Evolutionary conservation across 2,888 invertebrate genomes (phyloP).

Genomic region (Cantharis nigra): DNA sequence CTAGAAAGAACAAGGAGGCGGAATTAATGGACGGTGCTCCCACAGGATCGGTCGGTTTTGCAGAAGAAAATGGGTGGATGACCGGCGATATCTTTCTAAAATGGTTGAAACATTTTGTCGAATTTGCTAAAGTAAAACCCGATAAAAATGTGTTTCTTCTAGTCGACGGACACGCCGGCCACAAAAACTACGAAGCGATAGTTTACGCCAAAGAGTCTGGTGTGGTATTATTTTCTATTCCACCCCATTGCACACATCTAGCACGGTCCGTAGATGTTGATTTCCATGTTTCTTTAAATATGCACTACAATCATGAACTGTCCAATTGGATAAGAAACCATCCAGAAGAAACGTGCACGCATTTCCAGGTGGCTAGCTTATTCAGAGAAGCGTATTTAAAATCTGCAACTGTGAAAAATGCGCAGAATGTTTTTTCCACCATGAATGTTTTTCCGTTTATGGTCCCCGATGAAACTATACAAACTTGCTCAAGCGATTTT

Average conservation of each 20-base stretch:
- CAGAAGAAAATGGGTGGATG: slow-evolving; percentile 44
- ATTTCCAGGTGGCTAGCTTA: not conserved
- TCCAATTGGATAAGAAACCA: not conserved
- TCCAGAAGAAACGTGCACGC: not conserved
- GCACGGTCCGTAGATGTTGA: not conserved
- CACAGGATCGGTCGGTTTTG: slow-evolving; percentile 42
- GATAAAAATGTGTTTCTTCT: not conserved
- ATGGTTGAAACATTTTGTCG: not conserved
- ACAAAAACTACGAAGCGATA: slow-evolving; percentile 3
- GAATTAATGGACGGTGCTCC: slow-evolving; percentile 47
- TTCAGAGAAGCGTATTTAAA: not conserved
- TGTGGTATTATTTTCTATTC: slow-evolving; percentile 31
- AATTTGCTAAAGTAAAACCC: not conserved
- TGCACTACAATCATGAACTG: not conserved
- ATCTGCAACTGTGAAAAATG: not conserved
- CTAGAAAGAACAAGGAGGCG: slow-evolving; percentile 1
- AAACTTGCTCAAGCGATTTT: not conserved
- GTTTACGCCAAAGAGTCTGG: not conserved
- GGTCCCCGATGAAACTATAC: not conserved
- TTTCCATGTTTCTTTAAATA: not conserved
- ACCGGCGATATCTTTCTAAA: slow-evolving; percentile 32
- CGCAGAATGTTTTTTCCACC: not conserved
- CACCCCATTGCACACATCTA: slow-evolving; percentile 32
- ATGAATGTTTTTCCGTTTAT: not conserved
- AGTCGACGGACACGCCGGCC: slow-evolving; percentile 28